Base-by-base conservation (phyloP, 2,113 vertebrate genomes). In the Lathamus discolor region DNA sequence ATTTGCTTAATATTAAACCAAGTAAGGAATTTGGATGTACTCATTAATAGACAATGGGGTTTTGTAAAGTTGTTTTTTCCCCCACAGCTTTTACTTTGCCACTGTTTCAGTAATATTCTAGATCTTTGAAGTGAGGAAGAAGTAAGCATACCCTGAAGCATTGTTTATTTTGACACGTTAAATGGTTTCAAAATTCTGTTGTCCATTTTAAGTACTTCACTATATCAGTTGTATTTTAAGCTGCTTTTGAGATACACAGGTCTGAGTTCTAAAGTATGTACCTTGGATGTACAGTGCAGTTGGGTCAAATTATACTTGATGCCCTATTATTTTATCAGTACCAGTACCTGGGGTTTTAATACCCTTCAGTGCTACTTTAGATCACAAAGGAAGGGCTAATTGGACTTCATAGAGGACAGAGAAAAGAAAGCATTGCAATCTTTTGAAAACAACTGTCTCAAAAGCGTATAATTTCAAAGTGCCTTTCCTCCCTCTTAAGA, bases 21-120 rank as follows among this genome's bases (percentile, higher is more conserved):
- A 85, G 39, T 3, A 27, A n/a, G 33, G 33, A 69, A 15, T 51
- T 46, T 39, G 24, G 54, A 57, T 14, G 13, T 37, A 9, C 3
- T 24, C 14, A 28, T n/a, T 16, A 11, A 48, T 1, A 23, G 29
- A 13, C 41, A 43, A 43, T 17, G 6, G 2, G 1, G 9, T 44
- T 77, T 52, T 13, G 1, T n/a, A 23, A 59, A 59, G 20, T 59
- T n/a, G 20, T 14, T 15, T 33, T 57, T 22, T 3, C 22, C 6
- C 33, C 11, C 20, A 13, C 13, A n/a, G 54, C 15, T 73, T 46
- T 61, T 72, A 22, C 28, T 2, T 20, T 31, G 3, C 15, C 2
- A 6, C 19, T 9, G 6, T 23, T 61, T 54, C 76, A 37, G 44
- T 15, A 44, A 9, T 13, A 67, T n/a, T 54, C 11, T 43, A 18